A percentile compares a stretch with the other conserved stretches of the same genome.
phyloP scores from a whole-genome alignment of 2,797 vertebrate genomes.

The Iguana delicatissima region DNA sequence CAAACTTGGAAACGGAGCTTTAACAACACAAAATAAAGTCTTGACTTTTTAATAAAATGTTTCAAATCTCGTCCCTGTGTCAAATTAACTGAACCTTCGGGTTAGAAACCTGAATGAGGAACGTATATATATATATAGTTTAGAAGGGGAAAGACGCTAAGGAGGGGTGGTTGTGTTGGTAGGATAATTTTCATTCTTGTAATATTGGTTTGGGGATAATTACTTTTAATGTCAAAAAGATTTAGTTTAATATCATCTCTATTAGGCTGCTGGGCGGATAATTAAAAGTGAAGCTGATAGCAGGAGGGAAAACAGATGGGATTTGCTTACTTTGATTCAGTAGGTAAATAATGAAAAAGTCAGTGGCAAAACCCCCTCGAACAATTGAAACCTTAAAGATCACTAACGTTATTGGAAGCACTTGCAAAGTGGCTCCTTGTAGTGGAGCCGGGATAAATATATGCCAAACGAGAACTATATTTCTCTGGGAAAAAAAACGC shows the following conservation, averaged over 20 bases:
- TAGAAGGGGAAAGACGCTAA: constrained; percentile 22
- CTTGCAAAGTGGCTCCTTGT: constrained; percentile 73
- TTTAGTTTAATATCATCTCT: constrained; percentile 99
- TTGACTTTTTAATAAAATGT: not conserved
- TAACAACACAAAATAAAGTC: not conserved
- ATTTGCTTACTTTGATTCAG: constrained; percentile 97
- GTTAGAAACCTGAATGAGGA: not conserved
- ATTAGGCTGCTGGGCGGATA: constrained; percentile 98
- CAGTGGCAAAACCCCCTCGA: constrained; percentile 81
- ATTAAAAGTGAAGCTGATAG: constrained; percentile 97
- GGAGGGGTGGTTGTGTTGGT: constrained; percentile 16
- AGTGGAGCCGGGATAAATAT: constrained; percentile 72
- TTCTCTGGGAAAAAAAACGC: constrained; percentile 60
- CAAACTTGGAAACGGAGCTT: not conserved
- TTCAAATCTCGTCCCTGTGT: constrained; percentile 19
- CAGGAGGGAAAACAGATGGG: constrained; percentile 98
- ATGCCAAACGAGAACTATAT: constrained; percentile 77
- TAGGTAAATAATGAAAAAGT: constrained; percentile 95
- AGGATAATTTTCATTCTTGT: constrained; percentile 82
- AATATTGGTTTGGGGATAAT: constrained; percentile 93
- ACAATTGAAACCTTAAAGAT: constrained; percentile 80
- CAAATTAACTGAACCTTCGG: constrained; percentile 19
- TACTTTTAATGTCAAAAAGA: constrained; percentile 99
- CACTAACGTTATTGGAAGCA: constrained; percentile 77
- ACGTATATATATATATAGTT: not conserved